Evolutionary conservation across 2,888 invertebrate genomes (phyloP).

Genomic region (Isoperla grammatica): DNA sequence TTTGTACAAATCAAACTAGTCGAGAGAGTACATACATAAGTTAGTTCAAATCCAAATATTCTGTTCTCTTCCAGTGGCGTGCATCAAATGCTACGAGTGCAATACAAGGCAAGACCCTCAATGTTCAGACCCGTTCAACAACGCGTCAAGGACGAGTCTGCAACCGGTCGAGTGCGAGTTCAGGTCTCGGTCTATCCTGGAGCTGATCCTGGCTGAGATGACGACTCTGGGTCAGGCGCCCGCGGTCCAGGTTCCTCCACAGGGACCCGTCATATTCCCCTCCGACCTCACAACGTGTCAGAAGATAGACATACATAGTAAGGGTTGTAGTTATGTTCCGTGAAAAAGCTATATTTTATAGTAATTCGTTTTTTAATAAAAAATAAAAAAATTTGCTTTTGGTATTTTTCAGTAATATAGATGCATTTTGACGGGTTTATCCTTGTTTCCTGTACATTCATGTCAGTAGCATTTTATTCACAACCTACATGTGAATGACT

Average conservation of each 20-base stretch:
- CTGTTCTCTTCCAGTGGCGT: conserved; percentile 39
- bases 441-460: too few species aligned
- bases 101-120: conserved; percentile 49
- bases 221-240: conserved; percentile 28
- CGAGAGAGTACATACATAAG: too few species aligned
- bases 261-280: conserved; percentile 18
- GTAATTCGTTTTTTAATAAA: too few species aligned
- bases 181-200: conserved; percentile 23
- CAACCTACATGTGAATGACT: too few species aligned
- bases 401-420: too few species aligned
- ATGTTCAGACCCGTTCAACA: conserved; percentile 48
- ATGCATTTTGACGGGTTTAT: too few species aligned
- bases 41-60: too few species aligned
- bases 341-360: too few species aligned
- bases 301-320: conserved; percentile 37
- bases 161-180: conserved; percentile 26
- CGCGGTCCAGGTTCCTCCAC: conserved; percentile 20
- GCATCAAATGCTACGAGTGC: conserved; percentile 52
- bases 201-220: conserved; percentile 27
- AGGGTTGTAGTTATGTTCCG: not conserved
- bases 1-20: too few species aligned
- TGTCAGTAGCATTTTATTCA: too few species aligned
- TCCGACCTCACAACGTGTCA: conserved; percentile 43
- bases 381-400: too few species aligned
- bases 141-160: conserved; percentile 38